phyloP scores from a whole-genome alignment of 2,797 vertebrate genomes.

The Varecia variegata region DNA sequence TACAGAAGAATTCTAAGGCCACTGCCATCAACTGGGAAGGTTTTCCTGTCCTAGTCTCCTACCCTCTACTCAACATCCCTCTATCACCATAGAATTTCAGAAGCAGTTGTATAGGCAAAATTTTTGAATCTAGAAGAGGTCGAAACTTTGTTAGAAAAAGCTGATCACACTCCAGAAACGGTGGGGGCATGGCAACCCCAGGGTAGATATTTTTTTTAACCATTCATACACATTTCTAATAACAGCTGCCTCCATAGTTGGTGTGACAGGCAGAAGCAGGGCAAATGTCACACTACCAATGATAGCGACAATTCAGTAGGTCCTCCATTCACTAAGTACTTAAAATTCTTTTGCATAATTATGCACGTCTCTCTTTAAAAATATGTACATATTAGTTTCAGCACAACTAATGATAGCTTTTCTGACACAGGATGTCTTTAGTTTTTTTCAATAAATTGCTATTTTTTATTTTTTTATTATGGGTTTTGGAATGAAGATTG shows the following conservation, averaged over 20 bases:
- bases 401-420: constrained; percentile 72
- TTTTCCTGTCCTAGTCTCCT: neutral
- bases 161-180: neutral
- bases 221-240: constrained; percentile 49
- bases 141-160: constrained; percentile 38
- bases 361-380: constrained; percentile 49
- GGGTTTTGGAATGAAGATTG: constrained; percentile 77
- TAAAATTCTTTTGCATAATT: constrained; percentile 68
- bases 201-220: neutral
- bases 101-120: neutral
- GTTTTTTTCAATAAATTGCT: constrained; percentile 79
- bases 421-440: constrained; percentile 78
- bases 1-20: neutral
- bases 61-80: neutral
- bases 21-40: neutral
- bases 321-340: constrained; percentile 15
- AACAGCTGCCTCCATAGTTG: constrained; percentile 43
- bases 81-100: neutral
- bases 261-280: constrained; percentile 76
- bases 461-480: constrained; percentile 78
- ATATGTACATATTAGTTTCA: constrained; percentile 69
- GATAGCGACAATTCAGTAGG: constrained; percentile 48
- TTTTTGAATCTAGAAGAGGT: neutral
- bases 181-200: neutral
- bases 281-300: constrained; percentile 75